These are phyloP conservation scores for Pseudoatta argentina DNA, from an alignment of 1,140 invertebrate species.

Conservation along the genomic window DNA sequence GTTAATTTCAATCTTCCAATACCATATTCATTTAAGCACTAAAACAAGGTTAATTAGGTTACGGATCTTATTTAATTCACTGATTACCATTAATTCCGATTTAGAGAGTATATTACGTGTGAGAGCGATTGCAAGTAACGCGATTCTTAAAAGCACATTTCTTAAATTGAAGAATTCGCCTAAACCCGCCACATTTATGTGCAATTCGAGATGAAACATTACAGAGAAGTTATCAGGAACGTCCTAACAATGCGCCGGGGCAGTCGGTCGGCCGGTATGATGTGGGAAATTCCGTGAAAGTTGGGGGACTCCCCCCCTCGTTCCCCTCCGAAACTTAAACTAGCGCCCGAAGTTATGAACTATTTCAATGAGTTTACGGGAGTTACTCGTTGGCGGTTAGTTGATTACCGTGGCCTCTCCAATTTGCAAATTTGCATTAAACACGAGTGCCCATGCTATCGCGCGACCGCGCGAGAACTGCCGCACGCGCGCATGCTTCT, in stretches of 20 bases:
- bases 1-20: too few relatives aligned
- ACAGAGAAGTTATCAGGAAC: conserved; percentile 67
- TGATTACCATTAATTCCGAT: too few relatives aligned
- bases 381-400: conserved; percentile 80
- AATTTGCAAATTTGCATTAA: conserved; percentile 81
- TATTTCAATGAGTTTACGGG: conserved; percentile 83
- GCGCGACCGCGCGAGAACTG: conserved; percentile 68
- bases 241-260: conserved; percentile 74
- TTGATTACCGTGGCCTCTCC: conserved; percentile 78
- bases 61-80: too few relatives aligned
- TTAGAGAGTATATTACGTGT: not conserved
- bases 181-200: conserved; percentile 5
- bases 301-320: conserved; percentile 40
- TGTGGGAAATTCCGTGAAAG: conserved; percentile 77
- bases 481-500: conserved; percentile 38
- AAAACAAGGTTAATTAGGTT: too few relatives aligned
- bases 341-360: conserved; percentile 80
- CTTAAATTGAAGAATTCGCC: not conserved
- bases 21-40: too few relatives aligned
- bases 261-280: conserved; percentile 76
- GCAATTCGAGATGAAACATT: conserved; percentile 52
- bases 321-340: conserved; percentile 72
- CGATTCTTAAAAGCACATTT: not conserved
- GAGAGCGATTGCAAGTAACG: not conserved
- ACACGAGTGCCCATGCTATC: conserved; percentile 70